Conservation (phyloP, 2,113 vertebrate species). For the Cololabis saira region DNA sequence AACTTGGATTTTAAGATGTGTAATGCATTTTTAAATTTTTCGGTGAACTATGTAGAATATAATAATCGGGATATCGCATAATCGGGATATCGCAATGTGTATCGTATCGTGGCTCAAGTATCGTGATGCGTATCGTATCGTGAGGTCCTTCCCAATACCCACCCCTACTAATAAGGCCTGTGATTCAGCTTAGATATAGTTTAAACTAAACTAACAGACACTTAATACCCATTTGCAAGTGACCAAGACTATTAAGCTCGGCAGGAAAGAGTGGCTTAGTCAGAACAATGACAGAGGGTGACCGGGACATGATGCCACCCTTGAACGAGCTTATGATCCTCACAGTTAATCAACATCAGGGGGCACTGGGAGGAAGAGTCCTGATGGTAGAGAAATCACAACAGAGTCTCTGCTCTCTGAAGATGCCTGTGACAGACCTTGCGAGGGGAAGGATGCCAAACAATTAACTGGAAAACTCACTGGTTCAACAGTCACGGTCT, state of each 20-base stretch:
- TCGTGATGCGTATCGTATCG: no score
- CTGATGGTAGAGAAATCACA: conserved; percentile 35
- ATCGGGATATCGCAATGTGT: no score
- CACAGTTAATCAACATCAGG: conserved; percentile 44
- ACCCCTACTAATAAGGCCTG: no score
- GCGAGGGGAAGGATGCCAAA: conserved; percentile 73
- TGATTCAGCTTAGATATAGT: conserved; percentile 56
- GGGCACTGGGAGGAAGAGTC: background rate
- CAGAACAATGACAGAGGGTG: conserved; percentile 46
- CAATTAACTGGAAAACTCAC: conserved; percentile 80
- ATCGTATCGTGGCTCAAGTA: no score
- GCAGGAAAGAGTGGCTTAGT: conserved; percentile 39
- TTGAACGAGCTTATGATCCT: conserved; percentile 31
- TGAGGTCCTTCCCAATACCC: no score
- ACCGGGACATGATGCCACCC: conserved; percentile 30
- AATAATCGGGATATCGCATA: no score
- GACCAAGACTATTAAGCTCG: conserved; percentile 51
- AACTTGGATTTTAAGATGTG: no score
- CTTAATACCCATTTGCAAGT: conserved; percentile 55
- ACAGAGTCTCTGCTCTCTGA: conserved; percentile 57
- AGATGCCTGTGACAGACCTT: conserved; percentile 68
- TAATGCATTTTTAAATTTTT: no score
- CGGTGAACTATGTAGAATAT: no score
- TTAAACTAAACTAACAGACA: conserved; percentile 55
- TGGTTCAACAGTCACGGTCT: conserved; percentile 81